These are phyloP conservation scores for Zalophus californianus DNA, from an alignment of 2,797 vertebrate species.

Conservation along the genomic window DNA sequence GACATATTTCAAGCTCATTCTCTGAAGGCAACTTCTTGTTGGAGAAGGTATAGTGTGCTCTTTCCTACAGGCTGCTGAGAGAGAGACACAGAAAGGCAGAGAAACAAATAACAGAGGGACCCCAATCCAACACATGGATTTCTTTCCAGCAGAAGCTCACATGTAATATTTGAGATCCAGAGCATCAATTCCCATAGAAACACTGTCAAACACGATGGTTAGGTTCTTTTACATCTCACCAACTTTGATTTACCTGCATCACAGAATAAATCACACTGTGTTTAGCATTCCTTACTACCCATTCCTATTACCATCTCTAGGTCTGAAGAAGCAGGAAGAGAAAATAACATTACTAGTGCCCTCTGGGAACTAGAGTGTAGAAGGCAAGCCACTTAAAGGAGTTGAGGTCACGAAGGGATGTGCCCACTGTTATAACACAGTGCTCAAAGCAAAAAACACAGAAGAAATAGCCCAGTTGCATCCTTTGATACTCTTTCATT, in stretches of 20 bases:
- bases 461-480: too few relatives aligned
- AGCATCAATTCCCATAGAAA: constrained; percentile 1
- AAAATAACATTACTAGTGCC: not conserved
- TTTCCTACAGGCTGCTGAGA: not conserved
- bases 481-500: not conserved
- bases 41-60: not conserved
- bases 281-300: not conserved
- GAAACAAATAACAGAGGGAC: not conserved
- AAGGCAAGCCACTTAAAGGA: not conserved
- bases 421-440: too few relatives aligned
- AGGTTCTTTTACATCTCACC: not conserved
- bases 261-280: not conserved
- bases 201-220: not conserved
- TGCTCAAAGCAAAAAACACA: not conserved
- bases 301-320: not conserved
- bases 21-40: constrained; percentile 21
- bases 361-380: not conserved
- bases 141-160: not conserved
- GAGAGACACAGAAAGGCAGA: not conserved
- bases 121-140: not conserved
- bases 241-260: not conserved
- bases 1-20: constrained; percentile 19
- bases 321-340: not conserved
- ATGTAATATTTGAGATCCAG: not conserved
- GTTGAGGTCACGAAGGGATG: not conserved